Base-by-base conservation (phyloP, 2,797 vertebrate genomes). In the Bradypus variegatus region DNA sequence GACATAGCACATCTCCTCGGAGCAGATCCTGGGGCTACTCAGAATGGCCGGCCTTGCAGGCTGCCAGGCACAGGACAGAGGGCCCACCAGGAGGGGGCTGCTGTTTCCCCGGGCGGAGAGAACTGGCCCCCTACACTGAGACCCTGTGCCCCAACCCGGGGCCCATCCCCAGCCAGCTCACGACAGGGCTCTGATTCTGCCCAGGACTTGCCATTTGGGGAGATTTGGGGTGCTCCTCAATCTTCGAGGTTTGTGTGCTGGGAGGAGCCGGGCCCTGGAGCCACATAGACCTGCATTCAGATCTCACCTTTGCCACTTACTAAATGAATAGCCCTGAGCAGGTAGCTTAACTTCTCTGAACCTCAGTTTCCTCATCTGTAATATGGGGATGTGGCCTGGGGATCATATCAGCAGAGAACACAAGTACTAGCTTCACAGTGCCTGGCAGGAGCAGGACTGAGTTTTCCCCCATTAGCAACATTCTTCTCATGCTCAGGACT, bases 1-100 rank as follows among this genome's bases (percentile, higher is more conserved):
- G 4, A 27, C 3, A 16, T 2, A n/a, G 55, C 29, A 36, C n/a
- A 13, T 41, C 36, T 36, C 10, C 38, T 18, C 2, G 33, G 15
- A 2, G 12, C 31, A 8, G 38, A 15, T 1, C 27, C n/a, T 9
- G 1, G 14, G 31, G 65, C 69, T 3, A 2, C 0, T 12, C 15
- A 36, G 53, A 31, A 6, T n/a, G 25, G 10, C 31, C 53, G 19
- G 65, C 11, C 33, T 4, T 3, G 23, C 38, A 15, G 38, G 38
- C 64, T 45, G 75, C 13, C 0, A 3, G 75, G 48, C 18, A 23
- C 36, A 16, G 31, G 33, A 41, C 58, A 83, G n/a, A 23, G 33
- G 31, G 45, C 50, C n/a, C 25, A 14, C 64, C 0, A 5, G 72
- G 45, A 29, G 45, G 14, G 36, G 29, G 31, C 48, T 31, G 58